Evolutionary conservation across 2,113 vertebrate species (phyloP), one percentile per base, ranked within the genome.

Genomic region (Anser brachyrhynchus): DNA sequence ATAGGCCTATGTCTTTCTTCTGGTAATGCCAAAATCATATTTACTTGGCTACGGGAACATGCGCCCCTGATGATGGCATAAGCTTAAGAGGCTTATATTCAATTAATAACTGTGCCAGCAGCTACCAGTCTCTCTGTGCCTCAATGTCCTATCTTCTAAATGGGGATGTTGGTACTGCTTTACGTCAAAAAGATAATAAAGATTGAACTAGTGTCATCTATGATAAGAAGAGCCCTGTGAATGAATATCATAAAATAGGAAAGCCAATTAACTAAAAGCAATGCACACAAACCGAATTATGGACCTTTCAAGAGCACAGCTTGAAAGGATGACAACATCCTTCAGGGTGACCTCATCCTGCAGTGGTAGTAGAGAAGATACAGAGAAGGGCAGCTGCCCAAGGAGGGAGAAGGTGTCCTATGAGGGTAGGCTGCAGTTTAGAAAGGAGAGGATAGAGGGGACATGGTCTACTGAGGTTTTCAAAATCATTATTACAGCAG

Each of bases 221-320:
- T 62, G 44, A 65, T 80, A 65, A 69, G 33, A 35, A n/a, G 11
- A 80, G 19, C 14, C 17, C 9, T 74, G 21, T 44, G 46, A 84
- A 77, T n/a, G 11, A 66, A 31, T 72, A 78, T 84, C 31, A 83
- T 88, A 92, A 82, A 82, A 92, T 91, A 61, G 10, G 13, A 93
- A 92, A 94, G 11, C 6, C 2, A 95, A 89, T 91, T 91, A 91
- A 35, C 31, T 96, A 72, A 93, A 93, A 94, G 57, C 43, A 75
- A 43, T 54, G 17, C 19, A 43, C 2, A 5, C 35, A 93, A 94
- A 72, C 35, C 67, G 43, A 94, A 52, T 92, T 77, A 88, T 13
- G 59, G 52, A 37, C 10, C 73, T 78, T 94, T 89, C n/a, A 78
- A 84, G 39, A 92, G 11, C 19, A 55, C 13, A 52, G 64, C 41